A percentile compares a stretch with the other conserved stretches of the same genome.
phyloP scores from a whole-genome alignment of 2,888 invertebrate genomes.

The Rhorus exstirpatorius region DNA sequence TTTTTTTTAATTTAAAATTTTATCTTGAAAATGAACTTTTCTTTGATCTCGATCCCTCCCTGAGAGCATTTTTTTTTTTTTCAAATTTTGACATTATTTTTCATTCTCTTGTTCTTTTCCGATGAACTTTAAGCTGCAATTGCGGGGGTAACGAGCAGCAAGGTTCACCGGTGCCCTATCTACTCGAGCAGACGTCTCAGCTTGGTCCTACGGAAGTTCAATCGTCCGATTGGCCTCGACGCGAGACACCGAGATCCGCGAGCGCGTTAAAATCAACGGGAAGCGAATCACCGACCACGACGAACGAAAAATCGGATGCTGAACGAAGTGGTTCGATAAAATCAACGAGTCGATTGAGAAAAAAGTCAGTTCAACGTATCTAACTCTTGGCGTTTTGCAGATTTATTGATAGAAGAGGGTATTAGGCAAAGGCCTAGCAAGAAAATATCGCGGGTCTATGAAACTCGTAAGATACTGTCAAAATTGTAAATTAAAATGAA shows the following conservation, averaged over 20 bases:
- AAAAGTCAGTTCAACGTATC: slow-evolving; percentile 60
- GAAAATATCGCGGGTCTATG: slow-evolving; percentile 71
- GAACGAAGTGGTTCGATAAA: slow-evolving; percentile 65
- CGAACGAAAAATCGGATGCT: slow-evolving; percentile 51
- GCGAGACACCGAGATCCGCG: slow-evolving; percentile 26
- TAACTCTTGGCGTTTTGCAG: slow-evolving; percentile 72
- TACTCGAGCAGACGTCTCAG: slow-evolving; percentile 16
- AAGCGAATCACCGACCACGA: slow-evolving; percentile 41
- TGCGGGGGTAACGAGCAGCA: slow-evolving; percentile 54
- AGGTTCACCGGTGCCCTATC: slow-evolving; percentile 4
- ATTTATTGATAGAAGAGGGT: slow-evolving; percentile 66
- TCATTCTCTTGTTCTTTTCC: not conserved
- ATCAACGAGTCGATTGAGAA: slow-evolving; percentile 63
- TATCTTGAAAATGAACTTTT: too few relatives aligned
- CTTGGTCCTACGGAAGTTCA: slow-evolving; percentile 21
- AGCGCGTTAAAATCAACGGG: slow-evolving; percentile 24
- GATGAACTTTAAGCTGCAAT: slow-evolving; percentile 52
- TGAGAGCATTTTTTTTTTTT: too few relatives aligned
- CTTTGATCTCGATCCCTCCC: too few relatives aligned
- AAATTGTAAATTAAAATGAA: slow-evolving; percentile 37
- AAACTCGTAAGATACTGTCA: slow-evolving; percentile 72
- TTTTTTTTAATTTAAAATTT: too few relatives aligned
- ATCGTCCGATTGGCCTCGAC: slow-evolving; percentile 20
- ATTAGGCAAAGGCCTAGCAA: slow-evolving; percentile 65
- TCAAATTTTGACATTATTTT: not conserved